Evolutionary conservation across 2,113 vertebrate species (phyloP), one percentile per base, ranked within the genome.

Genomic region (Nothoprocta perdicaria): DNA sequence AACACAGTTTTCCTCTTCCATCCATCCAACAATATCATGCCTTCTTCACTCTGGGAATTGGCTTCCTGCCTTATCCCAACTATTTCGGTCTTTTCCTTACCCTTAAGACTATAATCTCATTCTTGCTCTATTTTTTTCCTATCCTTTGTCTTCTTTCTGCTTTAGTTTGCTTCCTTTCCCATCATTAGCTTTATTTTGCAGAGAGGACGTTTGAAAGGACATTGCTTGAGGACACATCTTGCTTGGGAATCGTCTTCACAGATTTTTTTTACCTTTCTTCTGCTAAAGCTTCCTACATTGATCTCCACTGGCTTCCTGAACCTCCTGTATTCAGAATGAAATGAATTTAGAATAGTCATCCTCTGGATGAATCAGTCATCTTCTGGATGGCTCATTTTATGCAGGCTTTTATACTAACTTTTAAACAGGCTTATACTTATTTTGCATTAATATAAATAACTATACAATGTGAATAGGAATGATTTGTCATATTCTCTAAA

Each of bases 1-100:
- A 52, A 93, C 80, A 60, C 57, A 69, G 82, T 72, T 89, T 89
- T 94, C 57, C 19, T 94, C 88, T 84, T 93, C 76, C 57, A 80
- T 78, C 75, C 2, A 5, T 93, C 61, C 87, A 85, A 83, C 18
- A 46, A 48, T 29, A 86, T 85, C 79, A 72, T 91, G 46, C 31
- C 46, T 93, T 71, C 89, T 89, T 89, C 68, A 58, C 33, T 61
- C 61, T 77, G 79, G 46, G 87, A 93, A 83, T 26, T 93, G 89
- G 84, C 79, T 96, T 87, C 23, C n/a, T 72, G 65, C 79, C 82
- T 29, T 91, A 15, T 60, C 65, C 55, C 57, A 74, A 15, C 22
- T 48, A 62, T 8, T 92, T 74, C 0, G 14, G 50, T 82, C 43
- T 80, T 81, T 85, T 71, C 27, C 71, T 83, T 82, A 60, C 14